phyloP scores from a whole-genome alignment of 37 sponge, comb jelly and placozoan species.

The Halisarca cf. caerulea region DNA sequence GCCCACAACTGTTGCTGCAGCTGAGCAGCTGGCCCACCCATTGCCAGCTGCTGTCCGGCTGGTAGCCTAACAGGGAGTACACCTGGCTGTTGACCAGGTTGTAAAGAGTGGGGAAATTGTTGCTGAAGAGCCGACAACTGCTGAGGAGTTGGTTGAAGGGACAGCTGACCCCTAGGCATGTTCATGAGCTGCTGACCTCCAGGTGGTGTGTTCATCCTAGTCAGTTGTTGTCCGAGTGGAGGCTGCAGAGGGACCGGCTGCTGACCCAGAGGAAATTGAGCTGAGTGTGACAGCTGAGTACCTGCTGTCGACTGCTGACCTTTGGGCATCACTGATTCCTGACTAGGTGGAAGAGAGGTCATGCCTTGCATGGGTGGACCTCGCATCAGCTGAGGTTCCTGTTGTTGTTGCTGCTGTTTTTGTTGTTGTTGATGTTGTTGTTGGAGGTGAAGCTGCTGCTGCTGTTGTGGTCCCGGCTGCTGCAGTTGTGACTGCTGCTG shows the following conservation, averaged over 20 bases:
- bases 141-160: too few species aligned
- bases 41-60: too few species aligned
- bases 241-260: slow-evolving; percentile 2
- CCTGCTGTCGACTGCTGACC: not conserved
- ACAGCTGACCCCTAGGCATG: too few species aligned
- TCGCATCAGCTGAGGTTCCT: not conserved
- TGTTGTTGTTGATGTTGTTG: slow-evolving; percentile 10
- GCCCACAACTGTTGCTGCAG: too few species aligned
- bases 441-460: slow-evolving; percentile 29
- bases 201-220: too few species aligned
- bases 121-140: too few species aligned
- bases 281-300: not conserved
- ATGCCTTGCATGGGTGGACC: not conserved
- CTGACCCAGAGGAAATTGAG: not conserved
- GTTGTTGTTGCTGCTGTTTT: not conserved
- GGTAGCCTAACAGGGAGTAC: too few species aligned
- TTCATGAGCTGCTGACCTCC: too few species aligned
- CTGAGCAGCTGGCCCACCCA: too few species aligned
- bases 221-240: slow-evolving; percentile 5
- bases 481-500: too few species aligned
- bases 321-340: not conserved
- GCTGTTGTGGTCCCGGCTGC: slow-evolving; percentile 8
- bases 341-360: not conserved
- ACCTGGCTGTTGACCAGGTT: too few species aligned
- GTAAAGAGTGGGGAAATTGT: too few species aligned